These are phyloP conservation scores for Temnopleurus reevesii DNA, from an alignment of 53 echinoderm and acorn worm genomes.

Conservation along the genomic window DNA sequence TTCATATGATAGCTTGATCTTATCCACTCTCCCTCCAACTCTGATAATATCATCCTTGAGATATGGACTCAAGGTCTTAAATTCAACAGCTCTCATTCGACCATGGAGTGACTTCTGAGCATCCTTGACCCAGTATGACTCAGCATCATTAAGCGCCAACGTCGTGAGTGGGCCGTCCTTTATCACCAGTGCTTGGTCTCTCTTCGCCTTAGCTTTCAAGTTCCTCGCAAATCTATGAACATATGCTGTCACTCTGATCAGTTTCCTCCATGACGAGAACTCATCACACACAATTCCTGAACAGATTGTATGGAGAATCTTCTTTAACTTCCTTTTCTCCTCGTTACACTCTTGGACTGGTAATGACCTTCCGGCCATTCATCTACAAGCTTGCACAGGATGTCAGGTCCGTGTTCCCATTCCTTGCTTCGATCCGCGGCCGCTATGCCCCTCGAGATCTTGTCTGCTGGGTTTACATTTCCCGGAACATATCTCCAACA, in stretches of 20 bases:
- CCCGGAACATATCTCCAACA: too few species aligned
- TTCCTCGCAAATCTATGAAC: background rate
- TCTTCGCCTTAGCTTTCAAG: background rate
- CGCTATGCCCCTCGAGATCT: too few species aligned
- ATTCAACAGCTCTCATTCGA: background rate
- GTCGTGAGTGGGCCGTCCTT: background rate
- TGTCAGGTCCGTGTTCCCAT: slow-evolving; percentile 66
- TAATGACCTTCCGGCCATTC: slow-evolving; percentile 55
- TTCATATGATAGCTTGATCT: slow-evolving; percentile 18
- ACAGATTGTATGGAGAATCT: slow-evolving; percentile 32
- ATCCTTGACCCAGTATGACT: background rate
- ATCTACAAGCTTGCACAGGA: slow-evolving; percentile 58
- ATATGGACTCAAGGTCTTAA: slow-evolving; percentile 51
- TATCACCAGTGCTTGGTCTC: background rate
- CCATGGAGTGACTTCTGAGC: background rate
- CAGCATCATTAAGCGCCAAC: background rate
- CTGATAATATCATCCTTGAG: background rate
- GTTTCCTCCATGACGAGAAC: slow-evolving; percentile 51
- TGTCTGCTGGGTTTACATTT: too few species aligned
- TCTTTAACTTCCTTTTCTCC: slow-evolving; percentile 48
- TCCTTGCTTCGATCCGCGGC: slow-evolving; percentile 49
- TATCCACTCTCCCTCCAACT: slow-evolving; percentile 29
- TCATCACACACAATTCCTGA: slow-evolving; percentile 18
- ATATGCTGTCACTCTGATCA: slow-evolving; percentile 51
- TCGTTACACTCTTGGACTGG: slow-evolving; percentile 12